Percentiles rank a stretch among this genome's conserved stretches.
These are phyloP conservation scores for Cataglyphis albicans DNA, from an alignment of 2,888 invertebrate species.

Conservation along the genomic window DNA sequence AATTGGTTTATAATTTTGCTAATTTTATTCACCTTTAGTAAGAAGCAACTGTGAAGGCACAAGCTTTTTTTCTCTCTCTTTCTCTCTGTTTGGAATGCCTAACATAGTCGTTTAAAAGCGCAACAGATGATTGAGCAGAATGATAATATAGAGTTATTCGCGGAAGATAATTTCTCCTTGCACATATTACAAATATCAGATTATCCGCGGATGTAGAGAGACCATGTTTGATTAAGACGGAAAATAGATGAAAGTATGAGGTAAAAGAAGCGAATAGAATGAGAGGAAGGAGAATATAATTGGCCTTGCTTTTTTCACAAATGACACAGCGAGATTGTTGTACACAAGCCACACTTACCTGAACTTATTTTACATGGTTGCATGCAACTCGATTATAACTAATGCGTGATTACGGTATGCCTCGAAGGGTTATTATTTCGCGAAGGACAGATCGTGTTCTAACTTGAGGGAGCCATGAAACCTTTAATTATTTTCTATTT, in stretches of 20 bases:
- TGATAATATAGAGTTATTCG: constrained; percentile 49
- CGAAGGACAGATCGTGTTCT: constrained; percentile 27
- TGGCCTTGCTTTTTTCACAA: constrained; percentile 35
- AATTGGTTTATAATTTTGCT: constrained; percentile 33
- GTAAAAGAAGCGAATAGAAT: background rate
- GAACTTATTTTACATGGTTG: constrained; percentile 59
- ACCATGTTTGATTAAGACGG: constrained; percentile 42
- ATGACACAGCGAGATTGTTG: constrained; percentile 66
- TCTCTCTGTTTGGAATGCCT: background rate
- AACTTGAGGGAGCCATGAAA: constrained; percentile 62
- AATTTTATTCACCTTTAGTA: constrained; percentile 30
- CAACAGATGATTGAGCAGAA: constrained; percentile 44
- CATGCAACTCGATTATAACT: constrained; percentile 69
- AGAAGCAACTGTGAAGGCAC: background rate
- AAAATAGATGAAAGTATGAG: constrained; percentile 36
- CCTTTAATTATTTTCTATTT: constrained; percentile 55
- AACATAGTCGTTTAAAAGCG: constrained; percentile 37
- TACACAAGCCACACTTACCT: constrained; percentile 65
- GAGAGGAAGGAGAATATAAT: constrained; percentile 11
- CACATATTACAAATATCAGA: constrained; percentile 17
- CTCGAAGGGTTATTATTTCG: constrained; percentile 22
- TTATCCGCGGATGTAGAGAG: constrained; percentile 33
- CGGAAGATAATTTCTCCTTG: constrained; percentile 45
- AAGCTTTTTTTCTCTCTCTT: background rate
- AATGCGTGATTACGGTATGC: constrained; percentile 71